A percentile compares a stretch with the other conserved stretches of the same genome.
phyloP scores from a whole-genome alignment of 2,888 invertebrate species.

The Volucella inflata region DNA sequence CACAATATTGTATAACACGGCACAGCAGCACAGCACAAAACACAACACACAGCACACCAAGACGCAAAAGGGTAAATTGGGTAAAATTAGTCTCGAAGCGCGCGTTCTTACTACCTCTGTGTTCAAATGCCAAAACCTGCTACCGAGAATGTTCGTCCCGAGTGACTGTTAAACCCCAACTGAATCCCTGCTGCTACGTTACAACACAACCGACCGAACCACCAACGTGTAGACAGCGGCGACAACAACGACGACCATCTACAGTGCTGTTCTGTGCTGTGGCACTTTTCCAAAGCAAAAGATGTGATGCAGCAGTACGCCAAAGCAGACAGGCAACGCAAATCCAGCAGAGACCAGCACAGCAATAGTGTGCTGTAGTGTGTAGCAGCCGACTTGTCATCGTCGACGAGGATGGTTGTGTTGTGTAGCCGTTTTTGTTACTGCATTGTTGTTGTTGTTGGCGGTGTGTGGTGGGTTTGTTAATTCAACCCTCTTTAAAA shows the following conservation, averaged over 20 bases:
- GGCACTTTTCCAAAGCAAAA: conserved; percentile 30
- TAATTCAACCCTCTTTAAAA: conserved; percentile 66
- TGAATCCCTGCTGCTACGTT: conserved; percentile 83
- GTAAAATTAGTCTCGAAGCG: conserved; percentile 79
- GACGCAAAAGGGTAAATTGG: conserved; percentile 77
- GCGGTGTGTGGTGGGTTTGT: conserved; percentile 78
- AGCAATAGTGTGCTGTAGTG: conserved; percentile 66
- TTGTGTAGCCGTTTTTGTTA: conserved; percentile 77
- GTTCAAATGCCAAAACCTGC: conserved; percentile 69
- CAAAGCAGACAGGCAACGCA: conserved; percentile 66
- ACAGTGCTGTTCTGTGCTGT: conserved; percentile 35
- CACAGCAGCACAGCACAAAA: conserved; percentile 23
- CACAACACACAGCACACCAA: conserved; percentile 52
- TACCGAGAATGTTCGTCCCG: conserved; percentile 81
- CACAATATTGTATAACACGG: conserved; percentile 21
- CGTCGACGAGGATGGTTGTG: conserved; percentile 76
- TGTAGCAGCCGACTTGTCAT: conserved; percentile 52
- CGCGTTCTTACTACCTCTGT: conserved; percentile 72
- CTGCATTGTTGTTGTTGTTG: conserved; percentile 77
- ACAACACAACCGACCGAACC: conserved; percentile 75
- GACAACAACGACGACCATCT: conserved; percentile 71
- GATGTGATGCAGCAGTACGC: conserved; percentile 64
- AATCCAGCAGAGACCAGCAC: conserved; percentile 74
- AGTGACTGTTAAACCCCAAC: conserved; percentile 85
- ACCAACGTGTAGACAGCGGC: conserved; percentile 72